A percentile compares a stretch with the other conserved stretches of the same genome.
These are phyloP conservation scores for Percina caprodes DNA, from an alignment of 2,113 vertebrate genomes.

Conservation along the genomic window DNA sequence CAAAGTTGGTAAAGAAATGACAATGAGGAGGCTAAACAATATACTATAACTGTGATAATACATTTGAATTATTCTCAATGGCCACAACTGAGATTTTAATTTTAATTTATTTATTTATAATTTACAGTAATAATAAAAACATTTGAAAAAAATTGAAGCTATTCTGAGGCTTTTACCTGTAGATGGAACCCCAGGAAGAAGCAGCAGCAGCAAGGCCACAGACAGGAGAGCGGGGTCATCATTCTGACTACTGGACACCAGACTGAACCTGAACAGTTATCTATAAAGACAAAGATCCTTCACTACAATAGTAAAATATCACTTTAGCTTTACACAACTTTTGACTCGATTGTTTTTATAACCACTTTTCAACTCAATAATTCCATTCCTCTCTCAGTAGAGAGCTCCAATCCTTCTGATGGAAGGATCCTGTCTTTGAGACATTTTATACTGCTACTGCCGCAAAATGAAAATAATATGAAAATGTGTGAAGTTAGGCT, in stretches of 20 bases:
- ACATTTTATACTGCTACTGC: too few species aligned
- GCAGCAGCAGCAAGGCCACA: constrained; percentile 30
- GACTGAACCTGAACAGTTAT: neutral
- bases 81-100: neutral
- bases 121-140: neutral
- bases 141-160: neutral
- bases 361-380: too few species aligned
- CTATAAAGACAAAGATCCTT: neutral
- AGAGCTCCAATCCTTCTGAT: neutral
- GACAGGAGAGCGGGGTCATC: constrained; percentile 1
- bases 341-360: too few species aligned
- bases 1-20: too few species aligned
- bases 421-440: too few species aligned
- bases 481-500: neutral
- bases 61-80: neutral
- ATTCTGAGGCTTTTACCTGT: neutral
- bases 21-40: too few species aligned
- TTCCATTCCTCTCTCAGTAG: neutral
- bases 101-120: too few species aligned
- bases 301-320: neutral
- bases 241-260: neutral
- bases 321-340: too few species aligned
- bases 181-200: constrained; percentile 6
- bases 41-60: neutral
- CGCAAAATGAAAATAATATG: too few species aligned